These are phyloP conservation scores for Chirona hameri DNA, from an alignment of 2,888 invertebrate genomes.

Conservation along the genomic window DNA sequence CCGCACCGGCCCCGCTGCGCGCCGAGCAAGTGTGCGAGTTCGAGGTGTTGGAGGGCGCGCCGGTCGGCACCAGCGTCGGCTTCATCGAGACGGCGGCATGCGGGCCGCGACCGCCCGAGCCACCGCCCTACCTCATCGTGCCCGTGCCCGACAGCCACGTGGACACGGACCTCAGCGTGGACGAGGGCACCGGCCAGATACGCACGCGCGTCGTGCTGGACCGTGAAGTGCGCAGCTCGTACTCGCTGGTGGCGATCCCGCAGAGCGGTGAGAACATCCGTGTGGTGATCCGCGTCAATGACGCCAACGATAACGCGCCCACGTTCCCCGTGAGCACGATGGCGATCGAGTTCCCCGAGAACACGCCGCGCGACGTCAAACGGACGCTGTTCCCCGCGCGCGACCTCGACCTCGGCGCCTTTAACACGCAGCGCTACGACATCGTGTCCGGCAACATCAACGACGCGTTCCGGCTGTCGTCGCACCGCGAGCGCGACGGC, in stretches of 20 bases:
- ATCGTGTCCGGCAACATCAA: slow-evolving; percentile 91
- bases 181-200: slow-evolving; percentile 86
- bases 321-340: slow-evolving; percentile 76
- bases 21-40: slow-evolving; percentile 76
- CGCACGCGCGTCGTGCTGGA: slow-evolving; percentile 82
- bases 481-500: slow-evolving; percentile 82
- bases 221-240: slow-evolving; percentile 75
- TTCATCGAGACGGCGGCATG: slow-evolving; percentile 59
- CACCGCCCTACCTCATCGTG: slow-evolving; percentile 61
- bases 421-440: slow-evolving; percentile 86
- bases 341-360: slow-evolving; percentile 89
- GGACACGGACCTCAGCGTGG: slow-evolving; percentile 78
- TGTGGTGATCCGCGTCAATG: slow-evolving; percentile 80
- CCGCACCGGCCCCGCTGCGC: slow-evolving; percentile 30
- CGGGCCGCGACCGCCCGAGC: slow-evolving; percentile 56
- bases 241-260: slow-evolving; percentile 86
- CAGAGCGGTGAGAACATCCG: slow-evolving; percentile 81
- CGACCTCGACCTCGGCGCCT: slow-evolving; percentile 83
- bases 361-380: slow-evolving; percentile 91
- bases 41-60: slow-evolving; percentile 81
- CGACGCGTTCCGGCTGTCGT: slow-evolving; percentile 82
- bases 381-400: slow-evolving; percentile 84
- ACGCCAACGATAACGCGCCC: slow-evolving; percentile 95
- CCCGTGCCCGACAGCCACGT: slow-evolving; percentile 82
- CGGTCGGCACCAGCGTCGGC: slow-evolving; percentile 79